Conservation (phyloP, 2,113 vertebrate genomes). For the Hepsetus odoe region DNA sequence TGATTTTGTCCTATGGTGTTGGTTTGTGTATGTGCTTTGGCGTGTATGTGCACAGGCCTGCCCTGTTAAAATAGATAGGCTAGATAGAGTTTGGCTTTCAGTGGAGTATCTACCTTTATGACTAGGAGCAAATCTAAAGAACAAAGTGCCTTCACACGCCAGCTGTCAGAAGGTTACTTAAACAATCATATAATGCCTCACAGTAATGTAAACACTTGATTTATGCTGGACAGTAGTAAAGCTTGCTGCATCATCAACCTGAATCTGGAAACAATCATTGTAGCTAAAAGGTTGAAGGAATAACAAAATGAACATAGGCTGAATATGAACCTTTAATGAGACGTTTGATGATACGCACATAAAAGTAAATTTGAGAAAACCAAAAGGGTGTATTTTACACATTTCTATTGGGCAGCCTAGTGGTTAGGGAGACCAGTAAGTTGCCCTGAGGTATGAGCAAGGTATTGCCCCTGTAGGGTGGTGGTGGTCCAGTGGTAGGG, state of each 20-base stretch:
- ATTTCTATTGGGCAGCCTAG: too few relatives aligned
- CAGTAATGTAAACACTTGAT: constrained; percentile 22
- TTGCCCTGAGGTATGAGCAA: too few relatives aligned
- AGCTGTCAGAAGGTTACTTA: not conserved
- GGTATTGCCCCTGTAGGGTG: too few relatives aligned
- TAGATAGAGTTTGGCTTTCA: not conserved
- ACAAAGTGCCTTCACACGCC: not conserved
- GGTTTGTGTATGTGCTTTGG: too few relatives aligned
- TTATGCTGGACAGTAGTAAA: constrained; percentile 30
- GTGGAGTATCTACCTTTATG: not conserved
- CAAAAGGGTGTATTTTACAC: not conserved
- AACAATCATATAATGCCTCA: not conserved
- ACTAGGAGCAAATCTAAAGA: constrained; percentile 18
- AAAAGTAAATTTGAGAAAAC: not conserved
- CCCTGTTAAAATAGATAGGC: not conserved
- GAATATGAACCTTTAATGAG: constrained; percentile 6
- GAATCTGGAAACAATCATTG: constrained; percentile 9
- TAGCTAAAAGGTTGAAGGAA: not conserved
- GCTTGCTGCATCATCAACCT: constrained; percentile 28
- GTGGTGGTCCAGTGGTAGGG: not conserved
- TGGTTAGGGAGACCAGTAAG: too few relatives aligned
- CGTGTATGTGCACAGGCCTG: not conserved
- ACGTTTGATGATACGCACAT: not conserved
- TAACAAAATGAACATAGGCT: not conserved
- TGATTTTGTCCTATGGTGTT: not conserved